Base-by-base conservation (phyloP, 2,888 invertebrate genomes). In the Tiliacea citrago region DNA sequence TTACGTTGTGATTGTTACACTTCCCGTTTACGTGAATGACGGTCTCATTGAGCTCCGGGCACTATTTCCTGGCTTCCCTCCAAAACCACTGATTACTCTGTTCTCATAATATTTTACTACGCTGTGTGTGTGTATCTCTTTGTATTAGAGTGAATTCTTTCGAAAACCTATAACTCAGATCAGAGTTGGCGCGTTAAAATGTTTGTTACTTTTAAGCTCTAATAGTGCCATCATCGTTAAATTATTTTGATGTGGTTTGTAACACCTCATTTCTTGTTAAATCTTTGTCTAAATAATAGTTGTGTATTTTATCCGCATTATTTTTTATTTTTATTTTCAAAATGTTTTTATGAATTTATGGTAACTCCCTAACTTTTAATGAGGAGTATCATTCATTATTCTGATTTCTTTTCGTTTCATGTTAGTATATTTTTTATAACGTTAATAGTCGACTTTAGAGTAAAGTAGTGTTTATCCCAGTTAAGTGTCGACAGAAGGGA, bases 51-150 rank as follows among this genome's bases (percentile, higher is more conserved):
- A 89, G 85, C 82, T 88, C 81, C 60, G 63, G 39, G 47, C 82
- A 74, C 87, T 86, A 80, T 84, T 29, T 76, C 74, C 86, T 94
- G 95, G 95, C 93, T 66, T 45, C 42, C 18, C 90, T 94, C 95
- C 95, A 91, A 87, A 77, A 77, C 69, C 79, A 74, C 86, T 88
- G 91, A 93, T 94, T 90, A 90, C 92, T 92, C 92, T 93, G 91
- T 94, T 94, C 89, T 88, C 87, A 77, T 90, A 91, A 91, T 91
- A 91, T 88, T 92, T 92, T 89, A 91, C 90, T 88, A 91, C 87
- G 73, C 80, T 79, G 77, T 76, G n/a, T n/a, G n/a, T 83, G 84
- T 88, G 83, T 88, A 88, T 84, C 81, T 86, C 86, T 90, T 88
- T 89, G 88, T 88, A 84, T 89, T 86, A 87, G 78, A 88, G 86